Evolutionary conservation across 2,797 vertebrate species (phyloP).

Genomic region (Eupleurogrammus muticus): DNA sequence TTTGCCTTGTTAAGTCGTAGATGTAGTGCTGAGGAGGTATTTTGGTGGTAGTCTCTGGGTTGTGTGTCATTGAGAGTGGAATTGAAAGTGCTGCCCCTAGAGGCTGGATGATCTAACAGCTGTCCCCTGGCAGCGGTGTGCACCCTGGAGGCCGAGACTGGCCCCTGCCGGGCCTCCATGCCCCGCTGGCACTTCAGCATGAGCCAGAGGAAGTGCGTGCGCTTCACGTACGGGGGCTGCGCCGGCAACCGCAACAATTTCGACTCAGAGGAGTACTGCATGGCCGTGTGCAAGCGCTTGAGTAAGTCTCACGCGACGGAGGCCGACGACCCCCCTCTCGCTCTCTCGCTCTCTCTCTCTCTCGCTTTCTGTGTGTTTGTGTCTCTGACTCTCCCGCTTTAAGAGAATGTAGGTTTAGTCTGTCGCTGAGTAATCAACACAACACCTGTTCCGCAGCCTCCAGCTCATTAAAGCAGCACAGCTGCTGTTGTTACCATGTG

Average conservation of each 20-base stretch:
- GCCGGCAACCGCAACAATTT: conserved; percentile 99
- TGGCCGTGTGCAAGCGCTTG: conserved; percentile 96
- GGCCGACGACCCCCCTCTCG: conserved; percentile 27
- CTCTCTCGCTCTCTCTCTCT: no score
- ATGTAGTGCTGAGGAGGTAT: neutral
- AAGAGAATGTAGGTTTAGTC: conserved; percentile 22
- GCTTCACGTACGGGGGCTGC: conserved; percentile 98
- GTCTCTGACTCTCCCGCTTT: conserved; percentile 23
- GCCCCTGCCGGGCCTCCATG: conserved; percentile 95
- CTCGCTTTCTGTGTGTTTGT: conserved; percentile 40
- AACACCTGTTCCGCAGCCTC: conserved; percentile 21
- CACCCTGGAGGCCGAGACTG: conserved; percentile 95
- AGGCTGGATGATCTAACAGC: conserved; percentile 77
- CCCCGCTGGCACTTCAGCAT: conserved; percentile 97
- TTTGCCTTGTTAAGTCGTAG: neutral
- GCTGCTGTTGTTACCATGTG: conserved; percentile 1
- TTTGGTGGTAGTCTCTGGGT: neutral
- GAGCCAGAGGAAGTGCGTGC: conserved; percentile 92
- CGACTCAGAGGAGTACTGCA: conserved; percentile 98
- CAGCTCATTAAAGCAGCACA: conserved; percentile 25
- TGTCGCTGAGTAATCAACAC: conserved; percentile 5
- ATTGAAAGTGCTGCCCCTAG: conserved; percentile 55
- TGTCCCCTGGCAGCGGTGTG: conserved; percentile 94
- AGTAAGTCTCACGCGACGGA: conserved; percentile 88
- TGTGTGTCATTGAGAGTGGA: conserved; percentile 28